Percentiles rank a stretch among this genome's conserved stretches.
phyloP scores from a whole-genome alignment of 2,888 invertebrate species.

The Caenorhabditis angaria region DNA sequence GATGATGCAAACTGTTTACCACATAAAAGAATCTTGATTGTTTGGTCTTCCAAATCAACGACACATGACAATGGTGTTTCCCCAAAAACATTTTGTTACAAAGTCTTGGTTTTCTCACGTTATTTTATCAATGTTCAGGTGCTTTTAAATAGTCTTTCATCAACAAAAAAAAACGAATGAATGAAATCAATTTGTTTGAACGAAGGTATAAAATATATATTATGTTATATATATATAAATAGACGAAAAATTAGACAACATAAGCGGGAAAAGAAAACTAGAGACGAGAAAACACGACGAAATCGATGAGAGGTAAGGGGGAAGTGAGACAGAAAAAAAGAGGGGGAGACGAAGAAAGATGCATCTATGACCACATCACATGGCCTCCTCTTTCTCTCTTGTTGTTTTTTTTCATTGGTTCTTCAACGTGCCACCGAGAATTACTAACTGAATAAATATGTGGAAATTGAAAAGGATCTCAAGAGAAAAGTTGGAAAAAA shows the following conservation, averaged over 20 bases:
- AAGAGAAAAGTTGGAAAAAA: no score
- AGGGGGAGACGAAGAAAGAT: background rate
- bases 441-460: no score
- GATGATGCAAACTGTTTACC: background rate
- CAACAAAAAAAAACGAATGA: no score
- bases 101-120: background rate
- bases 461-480: no score
- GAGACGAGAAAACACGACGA: background rate
- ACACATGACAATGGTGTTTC: background rate
- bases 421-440: background rate
- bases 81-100: background rate
- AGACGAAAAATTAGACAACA: no score
- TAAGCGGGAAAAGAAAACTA: background rate
- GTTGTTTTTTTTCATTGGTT: background rate
- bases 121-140: background rate
- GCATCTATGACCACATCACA: conserved; percentile 4
- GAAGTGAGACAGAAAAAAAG: background rate
- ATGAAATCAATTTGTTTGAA: no score
- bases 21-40: background rate
- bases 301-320: conserved; percentile 4
- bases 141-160: no score
- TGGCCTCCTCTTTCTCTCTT: background rate
- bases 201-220: no score
- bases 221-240: background rate
- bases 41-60: background rate